Evolutionary conservation across 2,113 vertebrate species (phyloP), one percentile per base, ranked within the genome.

Genomic region (Callocephalon fimbriatum): DNA sequence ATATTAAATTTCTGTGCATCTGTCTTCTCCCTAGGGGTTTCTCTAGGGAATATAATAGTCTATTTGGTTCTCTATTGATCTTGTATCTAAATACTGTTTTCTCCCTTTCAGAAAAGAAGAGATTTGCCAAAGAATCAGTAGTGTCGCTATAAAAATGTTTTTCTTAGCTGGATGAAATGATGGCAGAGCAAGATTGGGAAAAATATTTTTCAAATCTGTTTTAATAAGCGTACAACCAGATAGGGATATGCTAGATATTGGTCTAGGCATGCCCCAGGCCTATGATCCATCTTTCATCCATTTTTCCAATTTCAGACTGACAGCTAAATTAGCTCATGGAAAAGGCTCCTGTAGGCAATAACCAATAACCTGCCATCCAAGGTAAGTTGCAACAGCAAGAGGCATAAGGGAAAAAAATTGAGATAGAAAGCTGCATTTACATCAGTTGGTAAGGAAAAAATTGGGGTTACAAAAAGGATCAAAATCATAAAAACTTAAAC

Each of bases 281-380:
- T 76, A 74, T 75, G 94, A 97, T 97, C 97, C 90, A 96, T 98
- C 97, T 98, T 97, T 95, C 94, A 94, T 91, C 91, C 96, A 86
- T 94, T 94, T 98, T 96, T 88, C 94, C 96, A 96, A 96, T 97
- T 97, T 87, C 93, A 97, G 96, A 97, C 89, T 97, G 97, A 98
- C 98, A 98, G 97, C 94, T 98, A 96, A 98, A 98, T 98, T 97
- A 98, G 96, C 91, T 95, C 96, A 89, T 86, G 96, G 96, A 96
- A 97, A 95, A 97, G 88, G 86, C 86, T 98, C 96, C 97, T 95
- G 82, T 96, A 97, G 94, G 94, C 97, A 96, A 90, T 94, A 82
- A 88, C 92, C 94, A 95, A 95, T 96, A 96, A 88, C 91, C 93
- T 96, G 92, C 96, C 94, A 97, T 89, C 92, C 95, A 98, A 98